Evolutionary conservation across 2,797 vertebrate species (phyloP), one percentile per base, ranked within the genome.

Genomic region (Sebastolobus altivelis): DNA sequence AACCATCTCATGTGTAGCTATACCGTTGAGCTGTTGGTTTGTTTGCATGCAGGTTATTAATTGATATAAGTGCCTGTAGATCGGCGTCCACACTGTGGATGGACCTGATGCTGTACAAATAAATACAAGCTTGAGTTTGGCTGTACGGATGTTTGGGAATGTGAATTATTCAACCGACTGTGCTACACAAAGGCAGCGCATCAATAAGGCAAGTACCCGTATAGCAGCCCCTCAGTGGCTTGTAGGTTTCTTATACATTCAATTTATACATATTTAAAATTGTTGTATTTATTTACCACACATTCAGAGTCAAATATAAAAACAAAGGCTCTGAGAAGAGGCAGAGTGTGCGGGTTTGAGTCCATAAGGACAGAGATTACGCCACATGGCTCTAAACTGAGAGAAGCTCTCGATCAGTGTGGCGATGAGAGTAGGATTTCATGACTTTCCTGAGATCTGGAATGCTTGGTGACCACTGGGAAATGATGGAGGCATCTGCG

Each of bases 401-500:
- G 37, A 37, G 46, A 74, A 58, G 46, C 70, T 52, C 2, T n/a
- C 4, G 8, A 60, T 78, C 25, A 22, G 25, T 35, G 33, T 63
- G 43, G n/a, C 54, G 35, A 75, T 66, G n/a, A 75, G 52, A 71
- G 9, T 6, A 40, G 49, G 73, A 75, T 87, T 77, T 67, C 14
- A 46, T 54, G 40, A 77, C 35, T 71, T 73, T 80, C n/a, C 55
- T 65, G 12, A 59, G 43, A 61, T 74, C 52, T 74, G 65, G 5
- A 61, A 62, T 20, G 31, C 46, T 52, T 74, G 12, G 56, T 54
- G 52, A 75, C 82, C 31, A 22, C 52, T 66, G 80, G 66, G 80
- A 85, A 68, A 84, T 82, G 27, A 65, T 38, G 14, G 31, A 71
- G 22, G 35, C 79, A 81, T 80, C 38, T 66, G 40, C 60, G 25